These are phyloP conservation scores for Drosophila repleta DNA, from an alignment of 1,140 invertebrate genomes.

Conservation along the genomic window DNA sequence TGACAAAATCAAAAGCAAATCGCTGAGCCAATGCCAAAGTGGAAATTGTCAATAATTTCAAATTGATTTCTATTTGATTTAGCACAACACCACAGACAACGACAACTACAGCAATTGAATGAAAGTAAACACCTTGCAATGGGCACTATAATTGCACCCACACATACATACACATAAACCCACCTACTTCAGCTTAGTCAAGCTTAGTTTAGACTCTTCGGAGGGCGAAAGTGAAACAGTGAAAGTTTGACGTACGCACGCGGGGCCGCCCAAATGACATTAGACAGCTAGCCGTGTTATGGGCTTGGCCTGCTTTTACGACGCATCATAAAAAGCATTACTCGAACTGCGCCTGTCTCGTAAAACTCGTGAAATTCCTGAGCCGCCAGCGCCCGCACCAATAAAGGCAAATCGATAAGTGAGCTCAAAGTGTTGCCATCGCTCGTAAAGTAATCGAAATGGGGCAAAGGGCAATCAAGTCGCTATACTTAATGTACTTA, in stretches of 20 bases:
- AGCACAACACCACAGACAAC: conserved; percentile 60
- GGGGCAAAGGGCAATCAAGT: background rate
- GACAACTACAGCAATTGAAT: conserved; percentile 21
- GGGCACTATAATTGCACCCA: conserved; percentile 53
- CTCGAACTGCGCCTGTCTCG: conserved; percentile 62
- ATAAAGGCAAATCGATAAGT: conserved; percentile 77
- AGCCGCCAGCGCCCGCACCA: conserved; percentile 26
- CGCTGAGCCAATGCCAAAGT: conserved; percentile 76
- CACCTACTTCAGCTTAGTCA: conserved; percentile 16
- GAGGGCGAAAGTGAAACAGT: conserved; percentile 58
- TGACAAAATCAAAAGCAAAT: conserved; percentile 65
- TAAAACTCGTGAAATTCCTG: conserved; percentile 69
- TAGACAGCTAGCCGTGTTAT: conserved; percentile 72
- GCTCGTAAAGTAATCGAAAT: conserved; percentile 61
- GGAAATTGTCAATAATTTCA: conserved; percentile 84
- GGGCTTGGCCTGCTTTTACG: conserved; percentile 74
- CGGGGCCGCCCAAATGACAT: conserved; percentile 58
- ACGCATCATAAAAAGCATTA: conserved; percentile 73
- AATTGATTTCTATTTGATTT: conserved; percentile 84
- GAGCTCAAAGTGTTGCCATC: conserved; percentile 59
- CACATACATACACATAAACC: conserved; percentile 20
- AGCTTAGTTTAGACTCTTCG: background rate
- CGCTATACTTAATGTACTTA: conserved; percentile 4
- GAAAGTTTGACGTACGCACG: conserved; percentile 54
- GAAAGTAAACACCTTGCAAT: conserved; percentile 37